phyloP scores from a whole-genome alignment of 2,797 vertebrate species.

The Channallabes apus region DNA sequence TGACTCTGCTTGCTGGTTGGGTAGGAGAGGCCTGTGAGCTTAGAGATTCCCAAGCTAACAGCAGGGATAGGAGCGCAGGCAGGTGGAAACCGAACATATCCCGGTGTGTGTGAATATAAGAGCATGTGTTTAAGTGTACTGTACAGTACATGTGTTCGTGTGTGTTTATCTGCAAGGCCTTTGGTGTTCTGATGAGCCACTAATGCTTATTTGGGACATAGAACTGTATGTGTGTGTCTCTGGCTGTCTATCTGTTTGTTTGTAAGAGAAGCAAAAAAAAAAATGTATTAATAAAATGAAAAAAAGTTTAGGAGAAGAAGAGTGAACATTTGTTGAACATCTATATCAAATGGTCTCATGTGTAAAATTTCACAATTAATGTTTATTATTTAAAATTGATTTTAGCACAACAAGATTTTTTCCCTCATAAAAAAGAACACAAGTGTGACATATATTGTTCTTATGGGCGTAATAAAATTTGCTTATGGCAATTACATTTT shows the following conservation, averaged over 20 bases:
- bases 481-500: not conserved
- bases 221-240: constrained; percentile 2
- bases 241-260: not conserved
- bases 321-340: not conserved
- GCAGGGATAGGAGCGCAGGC: constrained; percentile 48
- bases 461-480: not conserved
- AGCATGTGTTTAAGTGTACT: constrained; percentile 19
- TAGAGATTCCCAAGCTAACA: constrained; percentile 62
- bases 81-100: constrained; percentile 52
- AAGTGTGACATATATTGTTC: not conserved
- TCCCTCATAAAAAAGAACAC: not conserved
- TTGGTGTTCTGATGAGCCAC: constrained; percentile 53
- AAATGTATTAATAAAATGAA: not conserved
- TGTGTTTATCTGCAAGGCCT: constrained; percentile 39
- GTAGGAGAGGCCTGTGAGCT: constrained; percentile 59
- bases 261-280: not conserved
- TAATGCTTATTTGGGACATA: constrained; percentile 46
- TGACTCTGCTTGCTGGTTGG: constrained; percentile 39
- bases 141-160: constrained; percentile 37
- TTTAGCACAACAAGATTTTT: not conserved
- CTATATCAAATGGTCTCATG: not conserved
- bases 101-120: constrained; percentile 27
- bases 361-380: not conserved
- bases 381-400: not conserved
- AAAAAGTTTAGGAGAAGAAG: not conserved